phyloP scores from a whole-genome alignment of 2,113 vertebrate species.

The Australoheros scitulus region DNA sequence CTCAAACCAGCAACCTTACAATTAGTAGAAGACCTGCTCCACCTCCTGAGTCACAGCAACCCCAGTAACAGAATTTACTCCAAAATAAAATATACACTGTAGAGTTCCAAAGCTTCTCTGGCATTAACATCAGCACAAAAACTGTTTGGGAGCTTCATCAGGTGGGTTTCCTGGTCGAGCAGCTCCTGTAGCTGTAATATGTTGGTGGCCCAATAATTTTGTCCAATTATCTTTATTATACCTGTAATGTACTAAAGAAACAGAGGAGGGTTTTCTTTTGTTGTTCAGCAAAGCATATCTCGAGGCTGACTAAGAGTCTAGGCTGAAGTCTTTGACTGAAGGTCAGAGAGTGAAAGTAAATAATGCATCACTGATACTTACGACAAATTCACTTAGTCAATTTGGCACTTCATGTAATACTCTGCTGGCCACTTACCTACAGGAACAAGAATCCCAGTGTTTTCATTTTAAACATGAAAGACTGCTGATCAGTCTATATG shows the following conservation, averaged over 20 bases:
- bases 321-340: background rate
- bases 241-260: background rate
- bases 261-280: background rate
- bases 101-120: background rate
- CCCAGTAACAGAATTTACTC: no score
- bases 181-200: background rate
- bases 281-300: background rate
- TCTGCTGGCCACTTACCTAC: background rate
- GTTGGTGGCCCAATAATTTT: background rate
- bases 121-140: background rate
- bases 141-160: no score
- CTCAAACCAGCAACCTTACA: no score
- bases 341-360: background rate
- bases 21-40: no score
- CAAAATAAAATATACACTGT: no score
- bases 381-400: background rate
- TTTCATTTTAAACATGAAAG: slow-evolving; percentile 42
- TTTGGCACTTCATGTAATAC: background rate
- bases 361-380: background rate
- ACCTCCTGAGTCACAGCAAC: no score
- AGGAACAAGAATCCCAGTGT: slow-evolving; percentile 15
- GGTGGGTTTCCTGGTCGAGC: background rate
- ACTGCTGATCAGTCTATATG: slow-evolving; percentile 51
- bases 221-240: background rate
- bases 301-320: background rate